Conservation (phyloP, 2,113 vertebrate species). For the Callospermophilus lateralis region DNA sequence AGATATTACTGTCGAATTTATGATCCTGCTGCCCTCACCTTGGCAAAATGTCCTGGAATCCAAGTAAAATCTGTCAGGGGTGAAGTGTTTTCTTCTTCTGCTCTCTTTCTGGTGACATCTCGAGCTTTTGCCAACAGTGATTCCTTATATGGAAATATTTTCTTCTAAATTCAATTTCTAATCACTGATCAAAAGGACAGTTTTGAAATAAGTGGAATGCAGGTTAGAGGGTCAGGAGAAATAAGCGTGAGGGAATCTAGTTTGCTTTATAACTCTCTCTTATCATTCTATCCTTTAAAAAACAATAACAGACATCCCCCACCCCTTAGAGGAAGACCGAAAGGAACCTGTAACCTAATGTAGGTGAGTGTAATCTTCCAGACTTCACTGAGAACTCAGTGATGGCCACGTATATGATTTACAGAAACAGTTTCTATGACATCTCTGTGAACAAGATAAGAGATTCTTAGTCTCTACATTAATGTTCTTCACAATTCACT, state of each 20-base stretch:
- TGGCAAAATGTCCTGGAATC: background rate
- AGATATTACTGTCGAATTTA: background rate
- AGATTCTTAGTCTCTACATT: background rate
- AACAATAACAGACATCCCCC: background rate
- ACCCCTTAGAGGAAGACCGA: background rate
- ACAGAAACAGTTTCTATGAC: background rate
- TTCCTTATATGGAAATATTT: background rate
- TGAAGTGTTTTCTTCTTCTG: background rate
- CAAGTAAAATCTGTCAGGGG: background rate
- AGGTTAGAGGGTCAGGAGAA: background rate
- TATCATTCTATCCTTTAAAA: background rate
- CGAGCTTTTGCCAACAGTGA: background rate
- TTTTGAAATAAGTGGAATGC: background rate
- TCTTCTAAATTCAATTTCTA: constrained; percentile 44
- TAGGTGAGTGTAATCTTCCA: background rate
- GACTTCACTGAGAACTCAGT: background rate
- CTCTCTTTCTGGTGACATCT: no score
- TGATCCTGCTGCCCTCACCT: background rate
- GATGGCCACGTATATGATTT: background rate
- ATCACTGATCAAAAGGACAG: background rate
- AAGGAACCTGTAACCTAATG: background rate
- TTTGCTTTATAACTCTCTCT: background rate
- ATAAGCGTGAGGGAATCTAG: background rate
- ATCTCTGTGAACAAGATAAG: background rate
- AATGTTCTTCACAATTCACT: background rate